Percentiles rank a stretch among this genome's conserved stretches.
These are phyloP conservation scores for Mythimna albipuncta DNA, from an alignment of 2,888 invertebrate genomes.

Conservation along the genomic window DNA sequence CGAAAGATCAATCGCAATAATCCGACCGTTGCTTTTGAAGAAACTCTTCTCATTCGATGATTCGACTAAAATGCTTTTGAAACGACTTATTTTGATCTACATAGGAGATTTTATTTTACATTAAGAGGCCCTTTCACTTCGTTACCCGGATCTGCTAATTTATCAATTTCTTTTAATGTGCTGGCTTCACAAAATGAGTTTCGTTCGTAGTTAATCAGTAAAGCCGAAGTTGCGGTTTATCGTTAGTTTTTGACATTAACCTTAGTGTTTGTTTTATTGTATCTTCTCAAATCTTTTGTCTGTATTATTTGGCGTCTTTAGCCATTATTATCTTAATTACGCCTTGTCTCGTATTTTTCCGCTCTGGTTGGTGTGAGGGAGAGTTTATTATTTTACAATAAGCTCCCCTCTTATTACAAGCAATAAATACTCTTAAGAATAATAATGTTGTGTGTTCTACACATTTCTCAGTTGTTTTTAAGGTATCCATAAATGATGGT, in stretches of 20 bases:
- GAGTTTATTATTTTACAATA: too few relatives aligned
- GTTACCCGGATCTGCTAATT: slow-evolving; percentile 25
- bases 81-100: slow-evolving; percentile 17
- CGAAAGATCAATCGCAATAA: too few relatives aligned
- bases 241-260: neutral
- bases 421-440: too few relatives aligned
- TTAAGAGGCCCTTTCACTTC: slow-evolving; percentile 12
- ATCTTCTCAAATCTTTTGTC: neutral
- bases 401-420: too few relatives aligned
- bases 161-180: slow-evolving; percentile 26
- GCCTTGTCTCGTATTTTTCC: neutral
- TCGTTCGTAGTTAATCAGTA: slow-evolving; percentile 7
- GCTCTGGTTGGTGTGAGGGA: too few relatives aligned
- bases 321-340: neutral
- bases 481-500: neutral
- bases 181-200: slow-evolving; percentile 28
- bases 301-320: neutral
- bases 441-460: neutral
- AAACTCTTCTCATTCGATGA: slow-evolving; percentile 4
- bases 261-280: neutral
- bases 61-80: slow-evolving; percentile 11
- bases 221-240: slow-evolving; percentile 1
- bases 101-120: slow-evolving; percentile 25
- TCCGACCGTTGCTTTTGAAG: too few relatives aligned
- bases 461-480: slow-evolving; percentile 3